Conservation (phyloP, 2,888 invertebrate genomes). For the Diplazon laetatorius region DNA sequence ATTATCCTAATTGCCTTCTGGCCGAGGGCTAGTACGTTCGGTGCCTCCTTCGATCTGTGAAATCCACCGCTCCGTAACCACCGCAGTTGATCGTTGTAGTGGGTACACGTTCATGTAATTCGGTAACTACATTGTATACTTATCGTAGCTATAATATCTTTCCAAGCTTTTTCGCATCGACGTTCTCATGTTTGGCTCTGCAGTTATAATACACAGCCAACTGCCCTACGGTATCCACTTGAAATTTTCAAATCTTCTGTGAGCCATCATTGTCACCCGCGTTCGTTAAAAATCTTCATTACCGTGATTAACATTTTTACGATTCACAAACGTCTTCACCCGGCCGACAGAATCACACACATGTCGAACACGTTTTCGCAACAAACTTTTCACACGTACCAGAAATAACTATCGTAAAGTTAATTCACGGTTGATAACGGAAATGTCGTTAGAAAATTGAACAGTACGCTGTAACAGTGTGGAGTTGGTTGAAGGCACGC, state of each 20-base stretch:
- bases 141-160: slow-evolving; percentile 25
- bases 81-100: slow-evolving; percentile 61
- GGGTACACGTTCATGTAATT: slow-evolving; percentile 31
- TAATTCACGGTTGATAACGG: slow-evolving; percentile 33
- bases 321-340: neutral
- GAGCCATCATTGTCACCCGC: neutral
- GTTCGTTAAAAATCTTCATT: neutral
- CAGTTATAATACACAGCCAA: too few relatives aligned
- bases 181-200: slow-evolving; percentile 31
- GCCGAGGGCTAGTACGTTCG: slow-evolving; percentile 62
- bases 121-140: slow-evolving; percentile 33
- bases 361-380: neutral
- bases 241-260: neutral
- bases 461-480: neutral
- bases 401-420: neutral
- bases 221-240: too few relatives aligned
- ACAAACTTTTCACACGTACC: neutral
- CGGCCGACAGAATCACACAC: neutral
- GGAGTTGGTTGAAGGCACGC: slow-evolving; percentile 46
- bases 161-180: slow-evolving; percentile 44
- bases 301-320: slow-evolving; percentile 37
- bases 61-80: slow-evolving; percentile 65
- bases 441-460: slow-evolving; percentile 63
- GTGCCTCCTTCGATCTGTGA: slow-evolving; percentile 68
- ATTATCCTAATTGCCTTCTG: slow-evolving; percentile 79